Conservation (phyloP, 2,797 vertebrate genomes). For the Melanotaenia pygmaea region DNA sequence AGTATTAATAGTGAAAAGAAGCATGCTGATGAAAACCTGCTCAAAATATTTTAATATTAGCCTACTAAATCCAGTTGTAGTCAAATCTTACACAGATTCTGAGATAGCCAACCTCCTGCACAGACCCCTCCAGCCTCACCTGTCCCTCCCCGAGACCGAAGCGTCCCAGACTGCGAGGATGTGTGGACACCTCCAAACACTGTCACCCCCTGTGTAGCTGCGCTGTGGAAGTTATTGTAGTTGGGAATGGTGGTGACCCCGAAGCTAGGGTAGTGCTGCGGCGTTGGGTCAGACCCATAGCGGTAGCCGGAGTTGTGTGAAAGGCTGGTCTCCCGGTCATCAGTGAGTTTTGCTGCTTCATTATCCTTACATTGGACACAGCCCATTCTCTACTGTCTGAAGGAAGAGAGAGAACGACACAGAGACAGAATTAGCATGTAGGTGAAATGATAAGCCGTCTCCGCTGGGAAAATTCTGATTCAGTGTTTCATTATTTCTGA, state of each 20-base stretch:
- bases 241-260: conserved; percentile 97
- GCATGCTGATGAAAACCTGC: neutral
- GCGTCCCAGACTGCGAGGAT: conserved; percentile 95
- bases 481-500: conserved; percentile 72
- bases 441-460: conserved; percentile 53
- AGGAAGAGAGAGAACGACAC: conserved; percentile 33
- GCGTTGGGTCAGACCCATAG: conserved; percentile 98
- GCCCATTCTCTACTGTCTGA: conserved; percentile 99
- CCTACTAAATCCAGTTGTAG: neutral
- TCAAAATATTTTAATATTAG: neutral
- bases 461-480: conserved; percentile 69
- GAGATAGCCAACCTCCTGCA: neutral
- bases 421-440: conserved; percentile 49
- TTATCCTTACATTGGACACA: conserved; percentile 99
- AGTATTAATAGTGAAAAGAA: neutral
- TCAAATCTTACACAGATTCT: neutral
- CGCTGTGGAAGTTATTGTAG: conserved; percentile 97
- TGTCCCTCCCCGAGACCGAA: conserved; percentile 95
- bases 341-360: conserved; percentile 99
- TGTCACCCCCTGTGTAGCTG: conserved; percentile 92
- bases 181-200: conserved; percentile 98
- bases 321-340: conserved; percentile 95
- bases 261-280: conserved; percentile 97
- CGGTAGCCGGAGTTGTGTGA: conserved; percentile 96
- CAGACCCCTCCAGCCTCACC: conserved; percentile 75